Conservation (phyloP, 1,140 invertebrate genomes). For the Hesperophylax magnus region DNA sequence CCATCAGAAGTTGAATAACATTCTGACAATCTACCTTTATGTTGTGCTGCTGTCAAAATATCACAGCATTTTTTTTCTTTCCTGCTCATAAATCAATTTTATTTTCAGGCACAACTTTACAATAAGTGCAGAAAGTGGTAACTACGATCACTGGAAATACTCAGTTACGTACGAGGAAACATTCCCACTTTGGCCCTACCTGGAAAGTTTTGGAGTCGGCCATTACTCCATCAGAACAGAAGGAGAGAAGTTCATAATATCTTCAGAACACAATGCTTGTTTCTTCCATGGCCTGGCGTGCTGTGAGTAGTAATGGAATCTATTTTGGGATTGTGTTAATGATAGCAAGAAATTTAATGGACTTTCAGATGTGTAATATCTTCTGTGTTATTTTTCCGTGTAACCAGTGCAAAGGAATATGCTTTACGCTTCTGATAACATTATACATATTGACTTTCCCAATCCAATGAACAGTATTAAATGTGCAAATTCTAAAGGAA, state of each 20-base stretch:
- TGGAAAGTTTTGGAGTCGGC: slow-evolving; percentile 72
- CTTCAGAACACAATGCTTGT: slow-evolving; percentile 76
- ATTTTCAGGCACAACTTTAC: slow-evolving; percentile 73
- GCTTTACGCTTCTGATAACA: no score
- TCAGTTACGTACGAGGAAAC: slow-evolving; percentile 77
- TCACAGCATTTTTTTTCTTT: no score
- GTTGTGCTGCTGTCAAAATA: no score
- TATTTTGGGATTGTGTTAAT: background rate
- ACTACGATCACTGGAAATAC: slow-evolving; percentile 80
- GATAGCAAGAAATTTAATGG: background rate
- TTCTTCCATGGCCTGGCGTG: slow-evolving; percentile 73
- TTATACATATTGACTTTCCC: no score
- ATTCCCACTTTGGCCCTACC: slow-evolving; percentile 75
- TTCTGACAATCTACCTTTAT: no score
- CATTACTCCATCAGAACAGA: slow-evolving; percentile 73
- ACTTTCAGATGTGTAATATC: no score
- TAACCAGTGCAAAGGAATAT: no score
- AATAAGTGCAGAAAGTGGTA: slow-evolving; percentile 75
- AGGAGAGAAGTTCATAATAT: slow-evolving; percentile 64
- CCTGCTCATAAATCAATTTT: background rate
- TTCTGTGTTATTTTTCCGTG: no score
- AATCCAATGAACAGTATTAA: no score
- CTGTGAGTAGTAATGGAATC: slow-evolving; percentile 68
- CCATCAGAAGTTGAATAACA: no score
- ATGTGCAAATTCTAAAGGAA: no score